Conservation (phyloP, 2,888 invertebrate species). For the Agrotis exclamationis region DNA sequence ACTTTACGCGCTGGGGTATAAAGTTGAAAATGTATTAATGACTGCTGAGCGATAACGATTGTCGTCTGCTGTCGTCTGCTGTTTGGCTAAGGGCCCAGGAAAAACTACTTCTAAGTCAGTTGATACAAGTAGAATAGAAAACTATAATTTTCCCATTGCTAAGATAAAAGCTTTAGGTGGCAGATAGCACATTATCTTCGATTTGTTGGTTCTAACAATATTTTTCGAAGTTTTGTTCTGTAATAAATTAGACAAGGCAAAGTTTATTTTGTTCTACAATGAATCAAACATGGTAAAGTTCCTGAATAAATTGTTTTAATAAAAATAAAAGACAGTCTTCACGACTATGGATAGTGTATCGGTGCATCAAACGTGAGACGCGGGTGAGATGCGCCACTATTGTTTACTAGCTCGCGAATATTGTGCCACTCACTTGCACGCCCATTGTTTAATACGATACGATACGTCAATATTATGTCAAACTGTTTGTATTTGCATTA, state of each 20-base stretch:
- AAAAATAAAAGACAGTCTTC: constrained; percentile 3
- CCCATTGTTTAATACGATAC: constrained; percentile 38
- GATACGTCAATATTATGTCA: constrained; percentile 30
- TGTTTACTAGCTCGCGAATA: constrained; percentile 76
- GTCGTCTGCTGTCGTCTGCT: too few species aligned
- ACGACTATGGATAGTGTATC: constrained; percentile 67
- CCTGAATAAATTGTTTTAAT: not conserved
- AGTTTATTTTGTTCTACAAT: not conserved
- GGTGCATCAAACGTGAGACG: constrained; percentile 70
- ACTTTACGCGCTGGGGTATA: too few species aligned
- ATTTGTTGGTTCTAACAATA: too few species aligned
- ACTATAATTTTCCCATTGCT: too few species aligned
- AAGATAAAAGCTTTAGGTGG: too few species aligned
- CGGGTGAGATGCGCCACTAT: constrained; percentile 69
- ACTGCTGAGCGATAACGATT: too few species aligned
- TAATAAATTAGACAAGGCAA: not conserved
- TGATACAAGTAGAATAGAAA: too few species aligned
- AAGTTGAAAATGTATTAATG: too few species aligned
- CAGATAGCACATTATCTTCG: too few species aligned
- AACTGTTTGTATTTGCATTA: not conserved
- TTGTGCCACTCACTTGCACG: constrained; percentile 66
- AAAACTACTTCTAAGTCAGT: too few species aligned
- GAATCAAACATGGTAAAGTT: not conserved
- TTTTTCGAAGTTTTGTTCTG: not conserved
- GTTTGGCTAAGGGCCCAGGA: too few species aligned